phyloP scores from a whole-genome alignment of 2,797 vertebrate species.

The Hippoglossus hippoglossus region DNA sequence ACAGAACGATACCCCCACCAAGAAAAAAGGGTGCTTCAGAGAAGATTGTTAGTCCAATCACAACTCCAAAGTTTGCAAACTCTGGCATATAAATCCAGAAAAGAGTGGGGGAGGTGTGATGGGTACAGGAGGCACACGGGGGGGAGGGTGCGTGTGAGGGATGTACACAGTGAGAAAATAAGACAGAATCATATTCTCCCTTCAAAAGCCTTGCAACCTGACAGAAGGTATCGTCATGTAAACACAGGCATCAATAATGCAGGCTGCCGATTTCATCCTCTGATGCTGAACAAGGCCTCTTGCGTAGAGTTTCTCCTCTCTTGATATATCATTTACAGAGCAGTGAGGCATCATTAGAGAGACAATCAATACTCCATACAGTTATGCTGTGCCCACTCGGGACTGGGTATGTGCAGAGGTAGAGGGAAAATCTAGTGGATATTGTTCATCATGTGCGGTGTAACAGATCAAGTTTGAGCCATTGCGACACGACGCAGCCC shows the following conservation, averaged over 20 bases:
- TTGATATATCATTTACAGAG: slow-evolving; percentile 56
- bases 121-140: slow-evolving; percentile 24
- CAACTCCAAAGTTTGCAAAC: slow-evolving; percentile 65
- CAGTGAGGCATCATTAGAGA: slow-evolving; percentile 48
- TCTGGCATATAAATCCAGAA: slow-evolving; percentile 48
- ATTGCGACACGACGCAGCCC: neutral
- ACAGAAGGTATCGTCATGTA: slow-evolving; percentile 69
- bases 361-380: slow-evolving; percentile 44
- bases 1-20: slow-evolving; percentile 29
- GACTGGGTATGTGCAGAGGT: neutral
- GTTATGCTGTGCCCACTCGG: slow-evolving; percentile 37
- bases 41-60: slow-evolving; percentile 52
- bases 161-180: slow-evolving; percentile 42
- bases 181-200: slow-evolving; percentile 25
- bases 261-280: slow-evolving; percentile 61
- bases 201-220: slow-evolving; percentile 51
- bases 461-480: neutral
- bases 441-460: neutral
- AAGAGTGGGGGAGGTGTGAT: neutral
- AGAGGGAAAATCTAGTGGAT: neutral
- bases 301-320: slow-evolving; percentile 37
- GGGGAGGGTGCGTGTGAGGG: slow-evolving; percentile 15
- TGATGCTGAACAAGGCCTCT: slow-evolving; percentile 42
- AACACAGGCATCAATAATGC: slow-evolving; percentile 83
- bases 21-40: slow-evolving; percentile 25